Evolutionary conservation across 2,797 vertebrate genomes (phyloP).

Genomic region (Pangasius krempfi): DNA sequence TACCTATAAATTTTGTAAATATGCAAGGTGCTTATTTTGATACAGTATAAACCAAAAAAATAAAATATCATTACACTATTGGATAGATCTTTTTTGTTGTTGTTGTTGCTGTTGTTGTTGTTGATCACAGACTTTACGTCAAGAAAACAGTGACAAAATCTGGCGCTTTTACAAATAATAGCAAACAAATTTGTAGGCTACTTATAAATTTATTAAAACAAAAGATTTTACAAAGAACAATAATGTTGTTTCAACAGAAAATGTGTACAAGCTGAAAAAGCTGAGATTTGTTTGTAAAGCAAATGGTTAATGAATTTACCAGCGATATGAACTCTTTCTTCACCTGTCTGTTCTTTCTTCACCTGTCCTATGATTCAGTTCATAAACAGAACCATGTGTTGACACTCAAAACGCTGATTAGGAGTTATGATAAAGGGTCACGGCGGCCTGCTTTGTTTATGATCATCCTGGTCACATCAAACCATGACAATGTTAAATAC

Average conservation of each 20-base stretch:
- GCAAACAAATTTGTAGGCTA: slow-evolving; percentile 58
- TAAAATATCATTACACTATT: slow-evolving; percentile 53
- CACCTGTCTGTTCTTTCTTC: too few relatives aligned
- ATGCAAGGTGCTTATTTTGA: slow-evolving; percentile 77
- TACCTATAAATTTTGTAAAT: slow-evolving; percentile 79
- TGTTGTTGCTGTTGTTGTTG: too few relatives aligned
- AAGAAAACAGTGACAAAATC: neutral
- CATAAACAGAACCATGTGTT: neutral
- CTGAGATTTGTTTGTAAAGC: slow-evolving; percentile 44
- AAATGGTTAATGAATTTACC: slow-evolving; percentile 42
- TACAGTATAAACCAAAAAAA: slow-evolving; percentile 76
- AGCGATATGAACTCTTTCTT: neutral
- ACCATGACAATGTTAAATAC: slow-evolving; percentile 22
- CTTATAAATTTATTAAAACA: slow-evolving; percentile 78
- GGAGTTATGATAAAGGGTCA: neutral
- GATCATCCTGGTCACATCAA: neutral
- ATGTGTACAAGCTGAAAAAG: slow-evolving; percentile 25
- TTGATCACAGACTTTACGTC: neutral
- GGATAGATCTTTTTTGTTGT: neutral
- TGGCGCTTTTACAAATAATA: neutral
- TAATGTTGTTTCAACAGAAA: slow-evolving; percentile 46
- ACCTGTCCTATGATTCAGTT: neutral
- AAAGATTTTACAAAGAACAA: slow-evolving; percentile 73
- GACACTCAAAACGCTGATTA: neutral
- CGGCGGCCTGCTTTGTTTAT: neutral